Evolutionary conservation across 2,113 vertebrate species (phyloP), one percentile per base, ranked within the genome.

Genomic region (Ahaetulla prasina): DNA sequence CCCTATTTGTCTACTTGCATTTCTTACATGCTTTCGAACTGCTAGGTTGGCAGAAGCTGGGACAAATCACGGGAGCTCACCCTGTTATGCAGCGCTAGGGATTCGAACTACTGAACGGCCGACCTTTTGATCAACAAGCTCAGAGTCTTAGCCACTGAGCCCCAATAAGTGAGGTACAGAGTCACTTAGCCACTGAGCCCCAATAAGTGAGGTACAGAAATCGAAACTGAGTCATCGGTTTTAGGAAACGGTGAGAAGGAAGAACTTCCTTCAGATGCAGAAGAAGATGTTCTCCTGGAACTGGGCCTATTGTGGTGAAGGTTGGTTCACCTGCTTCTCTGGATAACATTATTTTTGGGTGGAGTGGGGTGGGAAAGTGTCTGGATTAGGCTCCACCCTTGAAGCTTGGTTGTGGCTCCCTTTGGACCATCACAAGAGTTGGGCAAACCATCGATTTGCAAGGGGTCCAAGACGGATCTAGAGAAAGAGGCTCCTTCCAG

Each of bases 191-290:
- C 45, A 47, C 45, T 6, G 45, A 4, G 6, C 7, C 45, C 45
- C 45, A 47, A 96, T 99, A 99, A 0, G 98, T 97, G 95, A 99
- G 96, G 95, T 99, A 99, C 94, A 99, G 96, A 11, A 95, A 98
- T 94, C 98, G 97, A 97, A 99, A 98, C 97, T 99, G 99, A 96
- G 98, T 97, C 98, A 99, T 98, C 94, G 98, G 96, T 96, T 97
- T 98, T 94, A 99, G 95, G 87, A 99, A 99, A 95, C 98, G 99
- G 30, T 18, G 63, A 74, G 63, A 74, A 74, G 63, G 63, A 35
- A 35, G 30, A 74, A 35, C 63, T 35, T 68, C 63, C 30, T 68
- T 68, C n/a, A 35, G 30, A 68, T 35, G 63, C 16, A 30, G 14
- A n/a, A 18, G n/a, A 74, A 35, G 63, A 68, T n/a, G 63, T n/a